Conservation (phyloP, 2,797 vertebrate species). For the Sylvia borin region DNA sequence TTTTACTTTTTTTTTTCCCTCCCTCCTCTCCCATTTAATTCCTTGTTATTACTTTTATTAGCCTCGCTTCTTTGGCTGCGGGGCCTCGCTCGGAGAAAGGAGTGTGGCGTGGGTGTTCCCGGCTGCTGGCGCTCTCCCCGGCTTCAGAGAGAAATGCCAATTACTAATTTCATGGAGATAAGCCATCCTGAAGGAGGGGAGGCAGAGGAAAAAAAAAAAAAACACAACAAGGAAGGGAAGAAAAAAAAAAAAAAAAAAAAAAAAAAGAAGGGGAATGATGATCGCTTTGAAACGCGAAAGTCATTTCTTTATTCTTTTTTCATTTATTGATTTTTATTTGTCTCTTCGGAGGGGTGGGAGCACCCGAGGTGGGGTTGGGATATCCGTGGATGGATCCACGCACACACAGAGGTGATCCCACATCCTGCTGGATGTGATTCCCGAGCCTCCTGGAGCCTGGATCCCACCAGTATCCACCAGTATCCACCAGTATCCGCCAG, state of each 20-base stretch:
- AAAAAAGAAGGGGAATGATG: accelerated
- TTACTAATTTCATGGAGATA: slow-evolving; percentile 65
- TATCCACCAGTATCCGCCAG: neutral
- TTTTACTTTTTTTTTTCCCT: neutral
- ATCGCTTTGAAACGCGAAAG: neutral
- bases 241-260: too few relatives aligned
- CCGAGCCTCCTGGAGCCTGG: neutral
- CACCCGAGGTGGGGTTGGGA: neutral
- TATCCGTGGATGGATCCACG: neutral
- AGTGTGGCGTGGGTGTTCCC: slow-evolving; percentile 44
- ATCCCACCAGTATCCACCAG: neutral
- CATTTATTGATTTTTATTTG: neutral
- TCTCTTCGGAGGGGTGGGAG: neutral
- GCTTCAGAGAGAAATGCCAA: slow-evolving; percentile 40
- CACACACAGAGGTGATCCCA: accelerated
- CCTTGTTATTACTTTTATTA: slow-evolving; percentile 40
- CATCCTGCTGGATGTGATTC: accelerated
- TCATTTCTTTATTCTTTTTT: neutral
- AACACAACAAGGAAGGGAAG: neutral
- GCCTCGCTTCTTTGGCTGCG: slow-evolving; percentile 21
- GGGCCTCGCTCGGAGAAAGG: slow-evolving; percentile 3
- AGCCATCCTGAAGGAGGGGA: slow-evolving; percentile 21
- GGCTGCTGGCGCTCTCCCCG: slow-evolving; percentile 32
- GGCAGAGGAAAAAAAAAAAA: too few relatives aligned
- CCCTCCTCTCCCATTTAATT: neutral